A percentile compares a stretch with the other conserved stretches of the same genome.
phyloP scores from a whole-genome alignment of 2,113 vertebrate species.

The Megalops atlanticus region DNA sequence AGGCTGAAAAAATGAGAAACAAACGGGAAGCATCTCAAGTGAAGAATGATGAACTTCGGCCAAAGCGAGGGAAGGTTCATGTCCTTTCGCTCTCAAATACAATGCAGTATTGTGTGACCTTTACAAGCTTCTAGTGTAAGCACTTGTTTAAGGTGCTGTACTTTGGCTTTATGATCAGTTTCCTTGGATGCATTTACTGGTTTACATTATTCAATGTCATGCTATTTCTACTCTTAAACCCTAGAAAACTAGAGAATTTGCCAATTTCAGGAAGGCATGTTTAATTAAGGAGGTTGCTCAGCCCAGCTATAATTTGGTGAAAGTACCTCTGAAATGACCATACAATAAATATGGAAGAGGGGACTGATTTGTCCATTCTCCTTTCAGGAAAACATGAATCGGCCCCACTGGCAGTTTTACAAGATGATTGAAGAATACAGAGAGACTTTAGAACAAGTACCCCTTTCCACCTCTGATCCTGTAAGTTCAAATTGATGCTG shows the following conservation, averaged over 20 bases:
- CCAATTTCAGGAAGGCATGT: too few species aligned
- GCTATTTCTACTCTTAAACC: neutral
- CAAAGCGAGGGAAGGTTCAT: conserved; percentile 83
- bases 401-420: conserved; percentile 91
- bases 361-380: too few species aligned
- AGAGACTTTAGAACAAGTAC: conserved; percentile 78
- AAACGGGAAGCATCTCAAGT: conserved; percentile 79
- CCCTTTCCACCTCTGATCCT: conserved; percentile 71
- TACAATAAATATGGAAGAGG: too few species aligned
- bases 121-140: too few species aligned
- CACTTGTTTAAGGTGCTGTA: neutral
- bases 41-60: conserved; percentile 74
- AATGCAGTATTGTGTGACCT: neutral
- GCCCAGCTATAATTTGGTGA: too few species aligned
- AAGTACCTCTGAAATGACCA: too few species aligned
- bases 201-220: neutral
- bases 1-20: conserved; percentile 79
- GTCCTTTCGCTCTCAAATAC: too few species aligned
- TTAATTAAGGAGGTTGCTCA: too few species aligned
- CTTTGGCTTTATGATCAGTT: too few species aligned
- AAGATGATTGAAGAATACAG: conserved; percentile 90
- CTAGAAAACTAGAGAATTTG: too few species aligned
- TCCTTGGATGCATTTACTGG: too few species aligned
- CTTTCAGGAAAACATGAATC: conserved; percentile 78
- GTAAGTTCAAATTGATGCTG: conserved; percentile 78